Evolutionary conservation across 1,140 invertebrate genomes (phyloP), one percentile per base, ranked within the genome.

Genomic region (Ectropis grisescens): DNA sequence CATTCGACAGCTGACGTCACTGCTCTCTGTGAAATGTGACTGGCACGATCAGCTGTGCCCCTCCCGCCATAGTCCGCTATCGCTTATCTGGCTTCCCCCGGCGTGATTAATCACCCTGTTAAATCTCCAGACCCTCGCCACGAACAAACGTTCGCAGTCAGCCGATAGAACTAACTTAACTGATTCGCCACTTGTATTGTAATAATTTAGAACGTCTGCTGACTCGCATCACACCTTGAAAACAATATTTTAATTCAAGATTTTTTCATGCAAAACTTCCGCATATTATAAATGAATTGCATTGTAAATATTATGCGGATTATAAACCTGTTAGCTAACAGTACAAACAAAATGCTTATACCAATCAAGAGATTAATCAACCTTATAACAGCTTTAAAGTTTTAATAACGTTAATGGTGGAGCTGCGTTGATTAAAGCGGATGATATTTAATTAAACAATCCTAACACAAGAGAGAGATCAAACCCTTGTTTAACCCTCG

Each of bases 51-150:
- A 59, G 56, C 56, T 59, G 56, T 50, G 41, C 33, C 23, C 25
- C 39, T 26, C 39, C 45, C 42, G 40, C 43, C 41, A 29, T 29
- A 15, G 44, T 12, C 19, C 23, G 6, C 9, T 24, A 37, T 30
- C 35, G 49, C 56, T 69, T 66, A 64, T 58, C 57, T 50, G 41
- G 34, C 53, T 33, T 47, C 44, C 54, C 42, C 46, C 52, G 38
- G 37, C 27, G 57, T 62, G 59, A 70, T 70, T 61, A 62, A 70
- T 70, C 51, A 37, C 45, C 39, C 40, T 48, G 46, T 44, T 56
- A 48, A 55, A 51, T 59, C 58, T 57, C 41, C 41, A 36, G 35
- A 46, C 45, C 41, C 47, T 45, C 37, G 35, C 38, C 35, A 40
- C 36, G 41, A 37, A 44, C 34, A 37, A 19, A 19, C 16, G 16